phyloP scores from a whole-genome alignment of 2,888 invertebrate genomes.

The Marasmarcha lunaedactyla region DNA sequence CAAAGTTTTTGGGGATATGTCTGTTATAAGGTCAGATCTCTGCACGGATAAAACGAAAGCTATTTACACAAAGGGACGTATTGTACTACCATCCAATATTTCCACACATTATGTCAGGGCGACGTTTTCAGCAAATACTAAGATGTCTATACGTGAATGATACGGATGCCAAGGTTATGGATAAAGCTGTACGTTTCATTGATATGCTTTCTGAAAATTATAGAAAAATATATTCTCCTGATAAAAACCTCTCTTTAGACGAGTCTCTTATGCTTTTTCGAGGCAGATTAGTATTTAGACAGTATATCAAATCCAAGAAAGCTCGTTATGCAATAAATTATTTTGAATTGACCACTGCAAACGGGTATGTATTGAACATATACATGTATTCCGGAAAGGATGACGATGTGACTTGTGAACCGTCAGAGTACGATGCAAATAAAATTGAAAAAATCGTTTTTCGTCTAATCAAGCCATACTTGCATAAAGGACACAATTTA shows the following conservation, averaged over 20 bases:
- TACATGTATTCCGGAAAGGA: conserved; percentile 20
- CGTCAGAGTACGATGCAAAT: conserved; percentile 6
- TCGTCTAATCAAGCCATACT: conserved; percentile 15
- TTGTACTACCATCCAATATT: conserved; percentile 15
- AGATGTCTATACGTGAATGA: conserved; percentile 18
- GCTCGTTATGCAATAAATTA: conserved; percentile 23
- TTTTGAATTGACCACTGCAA: conserved; percentile 19
- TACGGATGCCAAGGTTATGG: conserved; percentile 15
- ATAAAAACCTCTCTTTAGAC: conserved; percentile 17
- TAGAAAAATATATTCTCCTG: conserved; percentile 15
- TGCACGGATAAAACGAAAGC: conserved; percentile 6
- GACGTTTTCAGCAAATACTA: conserved; percentile 17
- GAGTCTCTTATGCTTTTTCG: conserved; percentile 19
- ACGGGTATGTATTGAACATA: conserved; percentile 23
- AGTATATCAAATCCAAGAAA: conserved; percentile 21
- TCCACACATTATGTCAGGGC: conserved; percentile 15
- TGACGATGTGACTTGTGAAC: conserved; percentile 2
- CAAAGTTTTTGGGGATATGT: conserved; percentile 11
- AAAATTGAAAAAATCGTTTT: conserved; percentile 17
- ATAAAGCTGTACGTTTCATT: conserved; percentile 16
- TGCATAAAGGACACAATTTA: conserved; percentile 16
- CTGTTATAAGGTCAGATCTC: conserved; percentile 9
- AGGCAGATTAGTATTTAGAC: conserved; percentile 19
- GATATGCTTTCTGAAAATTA: conserved; percentile 15
- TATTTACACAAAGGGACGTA: conserved; percentile 14